Conservation (phyloP, 2,797 vertebrate species). For the Esox lucius region DNA sequence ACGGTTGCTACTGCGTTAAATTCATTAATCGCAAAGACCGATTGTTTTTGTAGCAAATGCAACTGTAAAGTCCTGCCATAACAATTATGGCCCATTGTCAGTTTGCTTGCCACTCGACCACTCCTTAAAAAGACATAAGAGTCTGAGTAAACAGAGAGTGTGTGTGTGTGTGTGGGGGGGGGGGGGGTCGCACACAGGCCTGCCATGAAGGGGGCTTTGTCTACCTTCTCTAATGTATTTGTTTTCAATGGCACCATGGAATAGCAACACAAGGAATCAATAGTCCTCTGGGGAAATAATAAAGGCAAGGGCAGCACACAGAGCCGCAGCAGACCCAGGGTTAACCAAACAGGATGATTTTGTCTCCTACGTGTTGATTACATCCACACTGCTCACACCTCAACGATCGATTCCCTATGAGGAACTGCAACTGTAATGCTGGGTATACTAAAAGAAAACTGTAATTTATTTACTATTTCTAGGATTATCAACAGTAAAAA, state of each 20-base stretch:
- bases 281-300: constrained; percentile 39
- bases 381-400: constrained; percentile 15
- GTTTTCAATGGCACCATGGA: constrained; percentile 38
- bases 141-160: constrained; percentile 30
- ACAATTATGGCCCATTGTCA: constrained; percentile 22
- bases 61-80: no score
- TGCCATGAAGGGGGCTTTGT: constrained; percentile 40
- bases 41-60: no score
- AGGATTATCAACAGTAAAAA: no score
- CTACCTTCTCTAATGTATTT: constrained; percentile 44
- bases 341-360: background rate
- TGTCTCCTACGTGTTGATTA: constrained; percentile 12
- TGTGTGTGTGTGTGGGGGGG: no score
- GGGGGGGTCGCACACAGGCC: constrained; percentile 5
- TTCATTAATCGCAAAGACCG: no score
- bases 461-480: no score
- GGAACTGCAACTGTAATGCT: background rate
- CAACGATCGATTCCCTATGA: background rate
- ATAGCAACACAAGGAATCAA: constrained; percentile 48
- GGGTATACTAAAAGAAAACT: no score
- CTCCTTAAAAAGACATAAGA: constrained; percentile 36
- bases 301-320: constrained; percentile 11
- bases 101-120: constrained; percentile 32
- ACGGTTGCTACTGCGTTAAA: no score
- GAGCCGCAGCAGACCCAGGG: background rate